Evolutionary conservation across 2,113 vertebrate species (phyloP), one percentile per base, ranked within the genome.

Genomic region (Haemorhous mexicanus): DNA sequence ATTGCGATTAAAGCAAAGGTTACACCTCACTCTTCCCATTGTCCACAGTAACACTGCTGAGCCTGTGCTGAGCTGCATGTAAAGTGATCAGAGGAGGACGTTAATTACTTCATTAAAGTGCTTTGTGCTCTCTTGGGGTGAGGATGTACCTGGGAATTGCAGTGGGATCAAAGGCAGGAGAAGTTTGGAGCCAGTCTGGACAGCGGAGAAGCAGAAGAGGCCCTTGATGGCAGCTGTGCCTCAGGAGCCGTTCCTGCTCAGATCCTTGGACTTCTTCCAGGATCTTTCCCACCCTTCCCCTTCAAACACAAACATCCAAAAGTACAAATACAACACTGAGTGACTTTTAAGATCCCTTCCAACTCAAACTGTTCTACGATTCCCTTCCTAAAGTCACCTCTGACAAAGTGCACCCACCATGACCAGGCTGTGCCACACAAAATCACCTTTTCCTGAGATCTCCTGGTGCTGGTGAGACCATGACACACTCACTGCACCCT

Each of bases 21-120:
- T 76, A 24, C 28, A 27, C 32, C 24, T 56, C 58, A 12, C 8
- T 56, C 47, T 33, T 67, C 49, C 77, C 50, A 41, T 49, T 55
- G 35, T 10, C 46, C 39, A 17, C 8, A 10, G 30, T 6, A 33
- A n/a, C 21, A 7, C 17, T 12, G 17, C 28, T 35, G 46, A 32
- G 56, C 7, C 33, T 50, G 20, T 26, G 28, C 9, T 18, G 46
- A 88, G n/a, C 53, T 82, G 32, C 37, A 35, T 0, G 0, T 13
- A 13, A 62, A 78, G 22, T 33, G 52, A 44, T 39, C 35, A 43
- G 56, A 76, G 41, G 35, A 32, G 0, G 3, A 27, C 0, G 0
- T 74, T 78, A 94, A 77, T 74, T 24, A 33, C 20, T 43, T 69
- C 17, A 37, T 59, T 77, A 1, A 3, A 33, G 30, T 28, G 7